These are phyloP conservation scores for Drosophila grimshawi DNA, from an alignment of 1,140 invertebrate genomes.

Conservation along the genomic window DNA sequence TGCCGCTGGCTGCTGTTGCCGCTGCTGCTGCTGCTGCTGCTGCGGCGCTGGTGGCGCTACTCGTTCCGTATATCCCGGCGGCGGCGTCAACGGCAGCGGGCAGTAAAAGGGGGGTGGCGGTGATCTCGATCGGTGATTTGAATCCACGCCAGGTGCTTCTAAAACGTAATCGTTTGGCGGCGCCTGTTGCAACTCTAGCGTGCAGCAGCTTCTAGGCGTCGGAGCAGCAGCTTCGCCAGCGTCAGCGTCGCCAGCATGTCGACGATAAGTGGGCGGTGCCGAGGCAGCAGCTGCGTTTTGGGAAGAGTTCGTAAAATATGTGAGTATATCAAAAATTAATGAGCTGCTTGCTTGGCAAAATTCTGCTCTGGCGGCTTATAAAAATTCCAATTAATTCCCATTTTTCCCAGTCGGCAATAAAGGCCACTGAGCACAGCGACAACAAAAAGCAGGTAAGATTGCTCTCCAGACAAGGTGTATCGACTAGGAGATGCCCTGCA, in stretches of 20 bases:
- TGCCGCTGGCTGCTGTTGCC: slow-evolving; percentile 16
- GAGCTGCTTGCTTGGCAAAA: slow-evolving; percentile 4
- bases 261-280: slow-evolving; percentile 43
- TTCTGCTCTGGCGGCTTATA: slow-evolving; percentile 29
- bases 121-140: slow-evolving; percentile 31
- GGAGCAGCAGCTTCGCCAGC: slow-evolving; percentile 12
- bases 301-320: background rate
- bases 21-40: background rate
- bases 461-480: background rate
- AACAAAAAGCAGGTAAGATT: slow-evolving; percentile 1
- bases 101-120: slow-evolving; percentile 68
- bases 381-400: slow-evolving; percentile 71
- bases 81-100: slow-evolving; percentile 68
- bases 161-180: slow-evolving; percentile 68
- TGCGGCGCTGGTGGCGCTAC: slow-evolving; percentile 3
- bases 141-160: slow-evolving; percentile 30
- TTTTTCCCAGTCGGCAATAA: background rate
- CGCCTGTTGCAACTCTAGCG: slow-evolving; percentile 50
- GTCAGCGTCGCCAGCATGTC: slow-evolving; percentile 36
- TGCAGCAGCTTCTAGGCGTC: slow-evolving; percentile 3
- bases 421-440: slow-evolving; percentile 26
- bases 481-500: background rate
- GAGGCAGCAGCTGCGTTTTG: slow-evolving; percentile 21
- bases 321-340: slow-evolving; percentile 10
- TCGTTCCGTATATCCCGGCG: slow-evolving; percentile 71